Evolutionary conservation across 1,140 invertebrate genomes (phyloP).

Genomic region (Halyomorpha halys): DNA sequence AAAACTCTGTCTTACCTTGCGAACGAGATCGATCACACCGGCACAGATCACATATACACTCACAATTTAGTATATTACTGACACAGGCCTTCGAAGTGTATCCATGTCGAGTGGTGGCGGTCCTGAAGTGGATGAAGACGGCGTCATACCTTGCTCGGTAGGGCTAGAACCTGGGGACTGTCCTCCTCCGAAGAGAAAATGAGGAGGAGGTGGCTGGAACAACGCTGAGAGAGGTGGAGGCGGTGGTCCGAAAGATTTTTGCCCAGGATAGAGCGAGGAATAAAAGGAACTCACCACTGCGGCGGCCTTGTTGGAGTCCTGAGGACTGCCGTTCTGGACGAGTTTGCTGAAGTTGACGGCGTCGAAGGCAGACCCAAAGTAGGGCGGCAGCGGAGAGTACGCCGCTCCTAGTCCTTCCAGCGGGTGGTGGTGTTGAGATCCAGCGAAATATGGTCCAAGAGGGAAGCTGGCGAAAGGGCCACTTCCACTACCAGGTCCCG

Average conservation of each 20-base stretch:
- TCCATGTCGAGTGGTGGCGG: slow-evolving; percentile 29
- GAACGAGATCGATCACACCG: slow-evolving; percentile 2
- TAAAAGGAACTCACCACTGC: slow-evolving; percentile 52
- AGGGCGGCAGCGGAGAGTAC: slow-evolving; percentile 36
- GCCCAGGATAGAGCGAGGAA: slow-evolving; percentile 43
- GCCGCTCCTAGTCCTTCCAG: slow-evolving; percentile 32
- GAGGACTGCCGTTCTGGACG: slow-evolving; percentile 36
- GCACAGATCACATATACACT: slow-evolving; percentile 11
- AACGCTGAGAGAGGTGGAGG: slow-evolving; percentile 24
- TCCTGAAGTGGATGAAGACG: slow-evolving; percentile 20
- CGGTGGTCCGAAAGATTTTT: slow-evolving; percentile 24
- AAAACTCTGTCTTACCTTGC: slow-evolving; percentile 3
- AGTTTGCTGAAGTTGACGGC: slow-evolving; percentile 48
- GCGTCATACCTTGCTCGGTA: slow-evolving; percentile 9
- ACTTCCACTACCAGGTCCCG: slow-evolving; percentile 33
- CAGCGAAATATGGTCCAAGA: slow-evolving; percentile 45
- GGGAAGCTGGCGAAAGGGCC: slow-evolving; percentile 45
- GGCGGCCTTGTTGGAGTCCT: slow-evolving; percentile 36
- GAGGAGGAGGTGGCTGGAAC: slow-evolving; percentile 30
- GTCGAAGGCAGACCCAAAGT: slow-evolving; percentile 52
- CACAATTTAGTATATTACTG: slow-evolving; percentile 31
- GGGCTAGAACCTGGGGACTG: slow-evolving; percentile 29
- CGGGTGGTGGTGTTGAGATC: slow-evolving; percentile 42
- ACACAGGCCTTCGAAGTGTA: slow-evolving; percentile 31
- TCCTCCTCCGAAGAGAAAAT: slow-evolving; percentile 29